A percentile compares a stretch with the other conserved stretches of the same genome.
Conservation (phyloP, 2,797 vertebrate species). For the Trichosurus vulpecula region DNA sequence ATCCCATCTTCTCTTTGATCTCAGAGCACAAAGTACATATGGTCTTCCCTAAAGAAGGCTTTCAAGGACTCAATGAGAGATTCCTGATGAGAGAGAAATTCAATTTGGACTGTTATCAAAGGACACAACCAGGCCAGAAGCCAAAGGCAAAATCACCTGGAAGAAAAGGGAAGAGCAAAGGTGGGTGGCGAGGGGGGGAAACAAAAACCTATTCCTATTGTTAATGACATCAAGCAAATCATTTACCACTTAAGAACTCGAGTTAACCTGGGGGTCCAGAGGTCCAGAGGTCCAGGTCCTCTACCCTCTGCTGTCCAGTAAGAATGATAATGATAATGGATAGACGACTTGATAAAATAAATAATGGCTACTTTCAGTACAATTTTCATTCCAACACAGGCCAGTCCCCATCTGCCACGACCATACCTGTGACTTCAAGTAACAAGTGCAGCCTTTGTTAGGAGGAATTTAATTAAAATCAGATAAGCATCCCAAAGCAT, state of each 20-base stretch:
- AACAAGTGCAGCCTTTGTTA: constrained; percentile 83
- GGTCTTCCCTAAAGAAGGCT: not conserved
- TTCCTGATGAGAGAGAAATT: not conserved
- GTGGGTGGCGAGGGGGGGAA: no score
- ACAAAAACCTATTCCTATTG: not conserved
- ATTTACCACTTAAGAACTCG: not conserved
- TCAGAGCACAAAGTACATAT: not conserved
- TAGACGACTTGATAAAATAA: not conserved
- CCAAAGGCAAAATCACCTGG: not conserved
- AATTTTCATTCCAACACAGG: not conserved
- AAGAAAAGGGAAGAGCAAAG: not conserved
- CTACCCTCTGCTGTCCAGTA: not conserved
- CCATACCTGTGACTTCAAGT: constrained; percentile 54
- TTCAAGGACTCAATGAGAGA: not conserved
- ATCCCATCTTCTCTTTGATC: not conserved
- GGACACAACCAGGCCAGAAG: not conserved
- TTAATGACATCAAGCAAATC: not conserved
- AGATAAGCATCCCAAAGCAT: constrained; percentile 86
- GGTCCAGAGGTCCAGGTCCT: not conserved
- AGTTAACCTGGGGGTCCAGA: not conserved
- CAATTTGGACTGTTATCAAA: not conserved
- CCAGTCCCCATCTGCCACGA: constrained; percentile 34
- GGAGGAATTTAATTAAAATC: constrained; percentile 88
- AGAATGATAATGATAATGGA: not conserved
- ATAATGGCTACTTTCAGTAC: not conserved